A percentile compares a stretch with the other conserved stretches of the same genome.
phyloP scores from a whole-genome alignment of 2,113 vertebrate genomes.

The Pogona vitticeps region DNA sequence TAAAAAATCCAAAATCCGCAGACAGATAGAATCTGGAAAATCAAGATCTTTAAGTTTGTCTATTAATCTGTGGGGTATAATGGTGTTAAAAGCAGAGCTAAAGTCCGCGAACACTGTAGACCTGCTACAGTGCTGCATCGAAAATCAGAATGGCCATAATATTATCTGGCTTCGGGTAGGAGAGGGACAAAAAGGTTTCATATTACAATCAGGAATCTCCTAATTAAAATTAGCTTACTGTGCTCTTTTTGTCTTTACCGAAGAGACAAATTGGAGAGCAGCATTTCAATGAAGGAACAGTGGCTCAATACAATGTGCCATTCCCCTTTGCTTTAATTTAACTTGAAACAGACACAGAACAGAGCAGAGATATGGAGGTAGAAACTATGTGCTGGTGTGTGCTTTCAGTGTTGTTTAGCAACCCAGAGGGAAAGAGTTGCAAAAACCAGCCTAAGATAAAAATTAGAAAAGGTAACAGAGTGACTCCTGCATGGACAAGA shows the following conservation, averaged over 20 bases:
- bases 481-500: slow-evolving; percentile 27
- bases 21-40: no score
- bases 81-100: no score
- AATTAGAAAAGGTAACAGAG: slow-evolving; percentile 17
- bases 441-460: neutral
- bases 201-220: neutral
- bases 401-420: neutral
- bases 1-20: no score
- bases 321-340: neutral
- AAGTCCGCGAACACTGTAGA: neutral
- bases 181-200: neutral
- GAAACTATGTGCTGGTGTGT: neutral
- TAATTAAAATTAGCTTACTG: neutral
- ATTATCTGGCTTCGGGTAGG: no score
- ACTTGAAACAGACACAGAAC: neutral
- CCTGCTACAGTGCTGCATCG: no score
- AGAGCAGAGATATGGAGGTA: neutral
- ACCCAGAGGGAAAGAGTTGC: neutral
- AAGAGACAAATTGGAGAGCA: neutral
- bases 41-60: no score
- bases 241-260: neutral
- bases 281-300: neutral
- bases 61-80: no score
- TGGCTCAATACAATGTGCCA: slow-evolving; percentile 13
- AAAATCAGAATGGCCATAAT: no score